phyloP scores from a whole-genome alignment of 2,888 invertebrate species.

The Aphrophora alni region DNA sequence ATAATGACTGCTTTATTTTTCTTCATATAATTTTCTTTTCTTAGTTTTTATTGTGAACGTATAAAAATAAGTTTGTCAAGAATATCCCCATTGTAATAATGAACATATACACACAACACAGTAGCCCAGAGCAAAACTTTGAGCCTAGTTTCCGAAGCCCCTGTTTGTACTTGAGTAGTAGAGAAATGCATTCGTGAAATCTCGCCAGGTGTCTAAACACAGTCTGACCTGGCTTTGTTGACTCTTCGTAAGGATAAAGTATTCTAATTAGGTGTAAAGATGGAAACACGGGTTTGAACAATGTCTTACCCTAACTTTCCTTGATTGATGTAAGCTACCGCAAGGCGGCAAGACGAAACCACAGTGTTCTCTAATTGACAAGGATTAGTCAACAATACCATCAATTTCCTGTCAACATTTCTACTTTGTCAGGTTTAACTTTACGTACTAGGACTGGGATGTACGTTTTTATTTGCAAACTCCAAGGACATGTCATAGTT shows the following conservation, averaged over 20 bases:
- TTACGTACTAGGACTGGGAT: too few species aligned
- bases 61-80: too few species aligned
- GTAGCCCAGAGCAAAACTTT: too few species aligned
- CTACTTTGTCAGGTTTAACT: neutral
- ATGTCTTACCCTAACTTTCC: slow-evolving; percentile 24
- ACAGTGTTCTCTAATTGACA: neutral
- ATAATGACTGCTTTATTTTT: too few species aligned
- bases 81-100: too few species aligned
- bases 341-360: neutral
- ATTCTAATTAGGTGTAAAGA: slow-evolving; percentile 46
- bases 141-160: neutral
- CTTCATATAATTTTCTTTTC: too few species aligned
- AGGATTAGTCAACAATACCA: neutral
- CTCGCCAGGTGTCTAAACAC: slow-evolving; percentile 46
- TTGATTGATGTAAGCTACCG: slow-evolving; percentile 20
- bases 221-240: slow-evolving; percentile 43
- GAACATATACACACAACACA: too few species aligned
- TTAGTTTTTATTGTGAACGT: too few species aligned
- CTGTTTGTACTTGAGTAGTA: neutral
- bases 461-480: too few species aligned
- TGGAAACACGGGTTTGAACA: slow-evolving; percentile 20
- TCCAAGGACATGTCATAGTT: too few species aligned
- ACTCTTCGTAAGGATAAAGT: slow-evolving; percentile 47
- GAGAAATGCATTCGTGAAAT: neutral
- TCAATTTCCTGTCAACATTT: neutral